Evolutionary conservation across 1,140 invertebrate genomes (phyloP).

Genomic region (Zelostemma sp.): DNA sequence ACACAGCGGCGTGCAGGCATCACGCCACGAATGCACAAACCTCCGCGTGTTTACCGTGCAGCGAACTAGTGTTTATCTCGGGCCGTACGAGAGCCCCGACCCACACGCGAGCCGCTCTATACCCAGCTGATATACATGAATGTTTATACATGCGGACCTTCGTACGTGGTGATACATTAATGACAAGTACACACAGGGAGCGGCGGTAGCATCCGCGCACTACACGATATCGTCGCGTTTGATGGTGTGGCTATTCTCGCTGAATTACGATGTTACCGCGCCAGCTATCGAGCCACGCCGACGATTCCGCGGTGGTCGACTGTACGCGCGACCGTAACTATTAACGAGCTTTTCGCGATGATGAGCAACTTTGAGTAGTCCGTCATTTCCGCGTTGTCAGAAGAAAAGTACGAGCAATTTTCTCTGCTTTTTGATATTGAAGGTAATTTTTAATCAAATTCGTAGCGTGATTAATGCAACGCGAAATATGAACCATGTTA

Average conservation of each 20-base stretch:
- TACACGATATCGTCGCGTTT: conserved; percentile 46
- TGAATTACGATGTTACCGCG: conserved; percentile 58
- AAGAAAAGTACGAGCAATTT: too few relatives aligned
- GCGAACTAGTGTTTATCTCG: conserved; percentile 51
- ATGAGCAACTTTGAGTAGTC: not conserved
- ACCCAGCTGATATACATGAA: conserved; percentile 10
- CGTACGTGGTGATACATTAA: conserved; percentile 58
- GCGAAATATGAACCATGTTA: too few relatives aligned
- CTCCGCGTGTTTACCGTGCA: conserved; percentile 49
- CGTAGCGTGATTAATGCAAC: too few relatives aligned
- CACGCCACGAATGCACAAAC: conserved; percentile 45
- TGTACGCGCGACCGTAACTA: conserved; percentile 26
- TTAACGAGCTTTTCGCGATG: conserved; percentile 21
- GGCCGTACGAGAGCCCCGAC: conserved; percentile 9
- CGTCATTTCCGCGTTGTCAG: not conserved
- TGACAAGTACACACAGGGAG: conserved; percentile 48
- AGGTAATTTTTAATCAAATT: too few relatives aligned
- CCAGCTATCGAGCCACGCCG: conserved; percentile 29
- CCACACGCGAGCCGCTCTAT: not conserved
- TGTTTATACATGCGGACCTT: conserved; percentile 1
- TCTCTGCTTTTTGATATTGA: too few relatives aligned
- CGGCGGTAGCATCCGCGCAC: conserved; percentile 15
- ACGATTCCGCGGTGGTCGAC: conserved; percentile 45
- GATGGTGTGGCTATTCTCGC: conserved; percentile 53
- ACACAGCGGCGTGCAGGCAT: conserved; percentile 44